Percentiles rank a stretch among this genome's conserved stretches.
Conservation (phyloP, 2,113 vertebrate species). For the Laterallus jamaicensis region DNA sequence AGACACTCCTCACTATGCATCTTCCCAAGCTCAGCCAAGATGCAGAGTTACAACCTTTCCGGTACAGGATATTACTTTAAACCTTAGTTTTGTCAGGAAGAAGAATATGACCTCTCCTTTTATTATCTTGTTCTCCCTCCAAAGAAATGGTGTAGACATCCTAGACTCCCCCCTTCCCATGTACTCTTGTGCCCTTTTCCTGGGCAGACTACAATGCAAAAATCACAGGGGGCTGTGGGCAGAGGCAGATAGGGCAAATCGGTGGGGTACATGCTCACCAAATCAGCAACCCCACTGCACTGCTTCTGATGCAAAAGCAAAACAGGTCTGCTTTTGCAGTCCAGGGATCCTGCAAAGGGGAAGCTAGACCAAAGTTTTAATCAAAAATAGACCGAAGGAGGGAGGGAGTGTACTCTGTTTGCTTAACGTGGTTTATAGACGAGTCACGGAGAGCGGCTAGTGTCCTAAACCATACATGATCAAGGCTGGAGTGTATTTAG, state of each 20-base stretch:
- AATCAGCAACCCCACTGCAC: not conserved
- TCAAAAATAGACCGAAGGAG: not conserved
- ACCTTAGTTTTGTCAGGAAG: not conserved
- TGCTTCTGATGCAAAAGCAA: not conserved
- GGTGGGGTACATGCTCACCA: not conserved
- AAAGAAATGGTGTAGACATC: not conserved
- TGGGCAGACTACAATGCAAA: not conserved
- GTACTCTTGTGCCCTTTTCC: not conserved
- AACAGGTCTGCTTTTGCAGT: not conserved
- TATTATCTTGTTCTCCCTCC: not conserved
- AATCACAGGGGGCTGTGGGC: not conserved
- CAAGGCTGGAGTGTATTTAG: not conserved
- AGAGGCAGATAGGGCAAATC: not conserved
- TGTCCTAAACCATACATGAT: not conserved
- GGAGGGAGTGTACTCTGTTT: not conserved
- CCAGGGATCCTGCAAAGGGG: not conserved
- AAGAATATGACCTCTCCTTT: not conserved
- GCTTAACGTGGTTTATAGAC: not conserved
- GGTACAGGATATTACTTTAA: not conserved
- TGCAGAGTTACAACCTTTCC: not conserved
- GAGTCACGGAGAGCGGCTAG: not conserved
- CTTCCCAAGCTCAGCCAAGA: not conserved
- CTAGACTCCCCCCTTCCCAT: accelerated
- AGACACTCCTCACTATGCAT: accelerated
- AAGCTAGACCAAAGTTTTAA: not conserved